Base-by-base conservation (phyloP, 2,113 vertebrate genomes). In the Hemiprocne comata region DNA sequence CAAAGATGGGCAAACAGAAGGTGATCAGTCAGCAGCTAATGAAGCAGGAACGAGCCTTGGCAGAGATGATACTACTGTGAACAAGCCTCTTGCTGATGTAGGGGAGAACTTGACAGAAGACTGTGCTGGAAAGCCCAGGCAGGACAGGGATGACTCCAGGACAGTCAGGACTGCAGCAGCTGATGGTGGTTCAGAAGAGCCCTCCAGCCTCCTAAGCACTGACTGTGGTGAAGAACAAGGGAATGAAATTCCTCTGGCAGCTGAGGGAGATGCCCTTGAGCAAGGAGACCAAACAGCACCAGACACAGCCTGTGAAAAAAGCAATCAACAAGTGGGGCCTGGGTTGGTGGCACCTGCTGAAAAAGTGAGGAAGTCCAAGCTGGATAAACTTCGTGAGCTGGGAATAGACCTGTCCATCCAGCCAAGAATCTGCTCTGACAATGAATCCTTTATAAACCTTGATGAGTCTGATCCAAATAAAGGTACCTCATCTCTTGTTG, bases 321-420 rank as follows among this genome's bases (percentile, higher is more conserved):
- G 28, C 31, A 16, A 13, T 38, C 91, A 84, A 3, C 84, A 82
- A 15, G 28, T 14, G 24, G 84, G 55, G n/a, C 55, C 92, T 54
- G 57, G 38, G 7, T 18, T 61, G 42, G 74, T 8, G 36, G 79
- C 87, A 34, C 94, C 91, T 7, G 74, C 90, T 62, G 97, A 92
- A 53, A 99, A 98, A 96, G 81, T 31, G 9, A 99, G 97, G 90
- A 98, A 97, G 89, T 98, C 99, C 95, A 99, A 97, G 76, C 36
- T 99, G 84, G 97, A 99, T 42, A 97, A 98, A 79, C 98, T 99
- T 57, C 98, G 98, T 85, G 98, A 98, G 26, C 98, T 99, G 48
- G 99, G 99, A 36, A 89, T 99, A 46, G 98, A 99, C 62, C 98
- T 99, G 48, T 99, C 98, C 5, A 96, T 98, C 58, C 98, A 99